Conservation (phyloP, 2,797 vertebrate species). For the Sebastes alutus region DNA sequence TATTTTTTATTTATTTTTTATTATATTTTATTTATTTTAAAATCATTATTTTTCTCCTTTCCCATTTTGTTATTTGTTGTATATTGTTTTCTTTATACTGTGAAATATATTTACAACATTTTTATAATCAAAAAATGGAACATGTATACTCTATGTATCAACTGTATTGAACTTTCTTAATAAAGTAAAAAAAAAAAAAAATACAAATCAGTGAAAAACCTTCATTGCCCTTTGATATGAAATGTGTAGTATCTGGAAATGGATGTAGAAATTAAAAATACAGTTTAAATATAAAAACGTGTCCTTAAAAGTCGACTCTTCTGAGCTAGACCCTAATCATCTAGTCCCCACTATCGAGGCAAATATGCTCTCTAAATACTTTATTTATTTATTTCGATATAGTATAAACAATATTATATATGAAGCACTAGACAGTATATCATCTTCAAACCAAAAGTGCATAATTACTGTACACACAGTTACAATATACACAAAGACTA, state of each 20-base stretch:
- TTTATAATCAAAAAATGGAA: no score
- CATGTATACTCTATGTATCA: no score
- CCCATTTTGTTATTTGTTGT: no score
- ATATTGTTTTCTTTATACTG: no score
- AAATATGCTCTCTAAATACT: neutral
- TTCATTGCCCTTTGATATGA: neutral
- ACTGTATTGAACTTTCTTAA: no score
- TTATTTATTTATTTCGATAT: neutral
- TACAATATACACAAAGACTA: neutral
- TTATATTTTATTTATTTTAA: no score
- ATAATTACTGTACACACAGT: neutral
- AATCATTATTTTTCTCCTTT: no score
- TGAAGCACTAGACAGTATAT: neutral
- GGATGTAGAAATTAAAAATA: neutral
- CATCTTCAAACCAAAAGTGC: neutral
- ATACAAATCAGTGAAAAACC: neutral
- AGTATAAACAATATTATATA: neutral
- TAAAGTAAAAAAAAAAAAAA: neutral
- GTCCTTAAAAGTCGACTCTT: neutral
- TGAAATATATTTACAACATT: no score
- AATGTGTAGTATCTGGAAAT: neutral
- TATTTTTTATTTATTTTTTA: no score
- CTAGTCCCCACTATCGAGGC: neutral
- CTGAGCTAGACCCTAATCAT: neutral
- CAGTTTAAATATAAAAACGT: neutral